Percentiles rank a stretch among this genome's conserved stretches.
Conservation (phyloP, 1,140 invertebrate genomes). For the Lepidurus apus region DNA sequence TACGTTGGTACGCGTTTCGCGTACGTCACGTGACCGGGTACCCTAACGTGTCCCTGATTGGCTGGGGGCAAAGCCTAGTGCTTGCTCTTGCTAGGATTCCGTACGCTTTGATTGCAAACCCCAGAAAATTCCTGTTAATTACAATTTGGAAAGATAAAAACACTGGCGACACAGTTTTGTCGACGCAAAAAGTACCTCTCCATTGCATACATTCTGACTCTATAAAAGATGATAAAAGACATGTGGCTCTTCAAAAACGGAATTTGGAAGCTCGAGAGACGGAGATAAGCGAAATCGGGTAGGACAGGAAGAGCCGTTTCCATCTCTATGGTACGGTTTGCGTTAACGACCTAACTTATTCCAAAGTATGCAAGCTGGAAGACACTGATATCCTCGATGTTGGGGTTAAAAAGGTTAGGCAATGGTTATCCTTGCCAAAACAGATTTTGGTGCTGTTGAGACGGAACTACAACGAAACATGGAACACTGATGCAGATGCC, state of each 20-base stretch:
- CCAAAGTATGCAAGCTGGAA: not conserved
- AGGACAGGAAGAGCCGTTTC: constrained; percentile 14
- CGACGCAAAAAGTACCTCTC: no score
- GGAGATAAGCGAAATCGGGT: not conserved
- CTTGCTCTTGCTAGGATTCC: no score
- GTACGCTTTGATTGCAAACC: no score
- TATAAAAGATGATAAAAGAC: no score
- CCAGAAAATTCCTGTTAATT: no score
- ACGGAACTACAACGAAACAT: not conserved
- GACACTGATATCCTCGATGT: not conserved
- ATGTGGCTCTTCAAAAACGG: not conserved
- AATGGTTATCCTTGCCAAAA: not conserved
- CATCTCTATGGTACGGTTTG: not conserved
- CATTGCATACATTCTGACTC: no score
- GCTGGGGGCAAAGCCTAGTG: no score
- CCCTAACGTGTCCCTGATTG: not conserved
- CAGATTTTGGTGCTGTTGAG: not conserved
- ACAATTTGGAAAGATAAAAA: no score
- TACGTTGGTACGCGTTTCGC: not conserved
- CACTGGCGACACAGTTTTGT: no score
- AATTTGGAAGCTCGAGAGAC: not conserved
- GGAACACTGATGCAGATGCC: no score
- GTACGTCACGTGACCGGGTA: constrained; percentile 6
- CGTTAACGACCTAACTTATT: constrained; percentile 7
- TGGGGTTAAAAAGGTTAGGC: not conserved